Percentiles rank a stretch among this genome's conserved stretches.
Evolutionary conservation across 1,140 invertebrate species (phyloP).

Genomic region (Drosophila aff.): DNA sequence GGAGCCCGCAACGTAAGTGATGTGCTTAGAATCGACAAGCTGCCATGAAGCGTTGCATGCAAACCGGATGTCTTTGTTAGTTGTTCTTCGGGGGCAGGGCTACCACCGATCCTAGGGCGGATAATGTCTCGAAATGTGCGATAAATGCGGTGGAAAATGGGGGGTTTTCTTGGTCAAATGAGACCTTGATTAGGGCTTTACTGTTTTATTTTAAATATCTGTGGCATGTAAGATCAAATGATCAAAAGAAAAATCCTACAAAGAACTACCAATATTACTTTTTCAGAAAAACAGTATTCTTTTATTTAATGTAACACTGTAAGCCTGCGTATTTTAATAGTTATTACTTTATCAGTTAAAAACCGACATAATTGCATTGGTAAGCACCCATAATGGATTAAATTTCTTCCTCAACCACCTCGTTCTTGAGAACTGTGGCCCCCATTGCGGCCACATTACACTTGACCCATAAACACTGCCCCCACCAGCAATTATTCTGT

Average conservation of each 20-base stretch:
- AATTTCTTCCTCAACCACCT: neutral
- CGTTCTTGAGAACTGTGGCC: neutral
- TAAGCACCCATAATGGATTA: neutral
- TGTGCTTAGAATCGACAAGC: conserved; percentile 80
- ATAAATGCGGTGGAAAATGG: conserved; percentile 7
- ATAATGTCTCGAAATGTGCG: conserved; percentile 17
- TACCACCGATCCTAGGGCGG: conserved; percentile 27
- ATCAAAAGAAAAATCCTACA: no score
- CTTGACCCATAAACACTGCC: conserved; percentile 20
- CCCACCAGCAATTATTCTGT: neutral
- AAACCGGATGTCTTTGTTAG: conserved; percentile 73
- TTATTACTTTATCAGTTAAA: neutral
- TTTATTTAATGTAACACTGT: neutral
- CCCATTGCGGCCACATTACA: conserved; percentile 9
- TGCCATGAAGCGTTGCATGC: conserved; percentile 51
- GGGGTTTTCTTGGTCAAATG: neutral
- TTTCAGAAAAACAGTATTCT: neutral
- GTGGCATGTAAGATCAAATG: neutral
- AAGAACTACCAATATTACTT: no score
- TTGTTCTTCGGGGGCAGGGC: conserved; percentile 11
- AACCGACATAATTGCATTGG: neutral
- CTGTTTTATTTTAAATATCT: no score
- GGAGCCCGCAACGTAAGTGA: conserved; percentile 43
- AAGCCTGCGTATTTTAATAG: neutral
- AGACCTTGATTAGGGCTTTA: neutral